Conservation (phyloP, 2,113 vertebrate genomes). For the Crotophaga sulcirostris region DNA sequence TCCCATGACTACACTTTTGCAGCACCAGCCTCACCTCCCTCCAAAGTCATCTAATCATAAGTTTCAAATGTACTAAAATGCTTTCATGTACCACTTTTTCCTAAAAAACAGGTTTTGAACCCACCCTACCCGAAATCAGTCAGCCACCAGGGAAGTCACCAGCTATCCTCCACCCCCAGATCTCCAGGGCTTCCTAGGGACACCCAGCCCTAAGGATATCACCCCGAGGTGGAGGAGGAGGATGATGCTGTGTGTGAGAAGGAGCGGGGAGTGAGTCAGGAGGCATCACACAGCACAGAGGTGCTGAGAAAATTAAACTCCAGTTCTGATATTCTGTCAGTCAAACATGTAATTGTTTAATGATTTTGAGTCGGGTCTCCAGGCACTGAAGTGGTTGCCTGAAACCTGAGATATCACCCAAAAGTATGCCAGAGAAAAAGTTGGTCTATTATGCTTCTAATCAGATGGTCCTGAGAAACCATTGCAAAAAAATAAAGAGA, state of each 20-base stretch:
- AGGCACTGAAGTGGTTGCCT: not conserved
- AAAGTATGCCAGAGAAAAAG: not conserved
- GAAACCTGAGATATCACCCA: not conserved
- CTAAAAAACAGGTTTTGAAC: not conserved
- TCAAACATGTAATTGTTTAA: not conserved
- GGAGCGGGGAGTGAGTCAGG: not conserved
- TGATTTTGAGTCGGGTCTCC: not conserved
- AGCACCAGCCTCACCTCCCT: not conserved
- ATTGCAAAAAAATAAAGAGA: conserved; percentile 15
- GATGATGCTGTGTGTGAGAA: fast-evolving
- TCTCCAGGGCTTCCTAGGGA: not conserved
- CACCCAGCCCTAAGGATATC: too few species aligned
- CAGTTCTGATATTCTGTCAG: not conserved
- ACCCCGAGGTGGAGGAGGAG: too few species aligned
- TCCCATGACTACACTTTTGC: fast-evolving
- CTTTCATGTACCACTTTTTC: not conserved
- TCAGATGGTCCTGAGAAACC: not conserved
- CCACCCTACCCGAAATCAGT: not conserved
- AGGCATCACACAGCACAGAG: not conserved
- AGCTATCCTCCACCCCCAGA: not conserved
- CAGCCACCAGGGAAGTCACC: not conserved
- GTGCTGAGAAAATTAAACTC: not conserved
- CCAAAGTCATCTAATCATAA: not conserved
- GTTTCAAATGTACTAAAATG: not conserved
- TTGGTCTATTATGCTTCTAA: not conserved